These are phyloP conservation scores for Myotis lucifugus DNA, from an alignment of 2,113 vertebrate species.

Conservation along the genomic window DNA sequence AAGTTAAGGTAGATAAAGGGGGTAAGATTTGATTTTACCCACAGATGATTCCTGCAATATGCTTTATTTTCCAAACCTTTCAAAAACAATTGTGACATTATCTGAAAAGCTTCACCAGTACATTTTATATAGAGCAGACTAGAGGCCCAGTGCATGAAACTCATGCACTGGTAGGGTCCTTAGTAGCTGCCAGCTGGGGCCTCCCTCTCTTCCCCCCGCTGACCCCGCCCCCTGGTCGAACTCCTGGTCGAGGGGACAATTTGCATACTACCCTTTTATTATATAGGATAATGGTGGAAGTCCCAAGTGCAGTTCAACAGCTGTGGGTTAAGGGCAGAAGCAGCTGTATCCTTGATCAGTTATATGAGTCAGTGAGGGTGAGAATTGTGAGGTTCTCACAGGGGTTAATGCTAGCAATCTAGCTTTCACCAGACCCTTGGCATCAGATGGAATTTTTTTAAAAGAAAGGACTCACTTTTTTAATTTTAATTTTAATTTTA, in stretches of 20 bases:
- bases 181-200: too few relatives aligned
- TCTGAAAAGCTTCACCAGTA: constrained; percentile 35
- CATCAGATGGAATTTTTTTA: background rate
- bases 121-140: constrained; percentile 45
- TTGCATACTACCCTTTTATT: too few relatives aligned
- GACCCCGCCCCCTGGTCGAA: too few relatives aligned
- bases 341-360: constrained; percentile 62
- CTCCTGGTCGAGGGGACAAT: too few relatives aligned
- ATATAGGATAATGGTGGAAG: constrained; percentile 5
- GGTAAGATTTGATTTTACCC: background rate
- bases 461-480: background rate
- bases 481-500: too few relatives aligned
- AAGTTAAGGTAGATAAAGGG: background rate
- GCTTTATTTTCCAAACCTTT: background rate
- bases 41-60: constrained; percentile 27
- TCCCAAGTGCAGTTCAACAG: constrained; percentile 44
- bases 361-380: constrained; percentile 25
- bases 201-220: too few relatives aligned
- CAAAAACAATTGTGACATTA: constrained; percentile 42
- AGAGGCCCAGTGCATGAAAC: too few relatives aligned
- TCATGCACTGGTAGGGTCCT: too few relatives aligned
- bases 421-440: constrained; percentile 27
- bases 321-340: constrained; percentile 45
- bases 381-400: constrained; percentile 22
- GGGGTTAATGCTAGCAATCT: background rate